Conservation (phyloP, 2,113 vertebrate species). For the Trogon surrucura region DNA sequence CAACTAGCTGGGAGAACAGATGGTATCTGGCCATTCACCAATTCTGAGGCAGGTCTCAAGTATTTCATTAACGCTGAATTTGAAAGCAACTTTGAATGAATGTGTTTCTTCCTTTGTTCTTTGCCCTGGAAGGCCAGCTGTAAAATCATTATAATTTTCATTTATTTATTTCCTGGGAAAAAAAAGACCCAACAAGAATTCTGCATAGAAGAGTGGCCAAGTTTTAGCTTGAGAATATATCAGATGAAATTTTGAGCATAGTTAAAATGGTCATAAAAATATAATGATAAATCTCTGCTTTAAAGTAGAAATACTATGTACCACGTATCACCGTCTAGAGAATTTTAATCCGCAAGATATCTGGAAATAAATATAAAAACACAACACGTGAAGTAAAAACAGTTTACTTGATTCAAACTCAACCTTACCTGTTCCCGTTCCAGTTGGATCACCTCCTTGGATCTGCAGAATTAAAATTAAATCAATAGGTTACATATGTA, state of each 20-base stretch:
- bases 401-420: background rate
- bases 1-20: constrained; percentile 7
- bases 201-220: background rate
- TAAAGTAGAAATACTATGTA: background rate
- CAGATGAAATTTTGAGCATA: background rate
- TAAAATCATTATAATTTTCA: background rate
- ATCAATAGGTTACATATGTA: background rate
- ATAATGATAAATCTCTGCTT: background rate
- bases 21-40: constrained; percentile 18
- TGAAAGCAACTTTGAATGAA: constrained; percentile 2
- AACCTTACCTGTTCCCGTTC: constrained; percentile 90
- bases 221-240: background rate
- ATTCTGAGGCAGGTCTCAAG: background rate
- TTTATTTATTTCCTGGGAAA: constrained; percentile 11
- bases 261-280: background rate
- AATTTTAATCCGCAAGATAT: background rate
- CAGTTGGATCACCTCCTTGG: constrained; percentile 96
- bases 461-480: constrained; percentile 80
- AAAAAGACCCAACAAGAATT: background rate
- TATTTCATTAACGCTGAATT: constrained; percentile 24
- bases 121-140: background rate
- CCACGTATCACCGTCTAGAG: background rate
- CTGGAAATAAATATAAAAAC: background rate
- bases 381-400: background rate
- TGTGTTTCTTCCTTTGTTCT: constrained; percentile 23